Base-by-base conservation (phyloP, 2,797 vertebrate species). In the Diplodus sargus region DNA sequence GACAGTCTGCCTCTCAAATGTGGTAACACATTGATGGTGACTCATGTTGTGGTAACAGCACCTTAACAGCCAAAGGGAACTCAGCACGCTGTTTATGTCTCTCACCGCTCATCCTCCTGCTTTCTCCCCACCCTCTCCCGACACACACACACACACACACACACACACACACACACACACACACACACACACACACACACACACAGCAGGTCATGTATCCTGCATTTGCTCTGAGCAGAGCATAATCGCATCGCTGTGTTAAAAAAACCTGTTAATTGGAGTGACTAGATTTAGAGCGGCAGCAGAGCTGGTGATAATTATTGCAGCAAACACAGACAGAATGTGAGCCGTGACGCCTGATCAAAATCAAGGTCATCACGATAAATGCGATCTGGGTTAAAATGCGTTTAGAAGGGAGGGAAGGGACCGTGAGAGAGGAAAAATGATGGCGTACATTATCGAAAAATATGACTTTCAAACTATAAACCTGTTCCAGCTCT, bases 11-110 rank as follows among this genome's bases (percentile, higher is more conserved):
- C 71, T 81, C 82, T 83, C 54, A 76, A 82, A 83, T 69, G 64
- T 83, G 78, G 49, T 28, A 89, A 86, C 85, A 91, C 81, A 84
- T 34, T 72, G 79, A 77, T 9, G 64, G 85, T 88, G 90, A 91
- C 78, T 87, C 87, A 88, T 82, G 71, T 81, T 73, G 82, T 84
- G 78, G 65, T 85, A 84, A 85, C 85, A 84, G 81, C 78, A 70
- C 81, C 79, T 70, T 67, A 62, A 68, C 83, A 85, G 90, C 87
- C 87, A 90, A 86, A 87, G 72, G 64, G 64, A 70, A 79, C 78
- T 23, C 76, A 78, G 75, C 84, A 85, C 15, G 22, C 67, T 87
- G 85, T 80, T 84, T 74, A 79, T 61, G 77, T 82, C 85, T 81
- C 70, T 78, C 77, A 74, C 59, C 0, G 52, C 67, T 69, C 52